A percentile compares a stretch with the other conserved stretches of the same genome.
Evolutionary conservation across 1,140 invertebrate species (phyloP).

Genomic region (Cylas formicarius): DNA sequence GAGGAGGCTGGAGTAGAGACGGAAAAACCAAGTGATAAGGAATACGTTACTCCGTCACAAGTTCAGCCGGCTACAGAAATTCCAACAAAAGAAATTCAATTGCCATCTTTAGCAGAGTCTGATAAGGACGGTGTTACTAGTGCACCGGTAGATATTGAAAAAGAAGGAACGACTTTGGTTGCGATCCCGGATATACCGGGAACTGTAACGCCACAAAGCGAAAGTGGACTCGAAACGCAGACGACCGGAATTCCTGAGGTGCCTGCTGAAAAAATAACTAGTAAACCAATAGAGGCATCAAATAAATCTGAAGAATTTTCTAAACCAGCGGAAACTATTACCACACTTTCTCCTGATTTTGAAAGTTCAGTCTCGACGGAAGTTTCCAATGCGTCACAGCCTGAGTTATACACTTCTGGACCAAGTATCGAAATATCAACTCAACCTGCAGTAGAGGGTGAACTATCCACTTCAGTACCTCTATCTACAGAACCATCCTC

Average conservation of each 20-base stretch:
- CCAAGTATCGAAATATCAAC: slow-evolving; percentile 20
- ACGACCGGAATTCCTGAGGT: no score
- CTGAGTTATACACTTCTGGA: slow-evolving; percentile 24
- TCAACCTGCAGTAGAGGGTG: slow-evolving; percentile 20
- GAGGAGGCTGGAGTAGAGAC: background rate
- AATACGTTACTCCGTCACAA: slow-evolving; percentile 1
- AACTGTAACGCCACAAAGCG: no score
- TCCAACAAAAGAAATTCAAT: slow-evolving; percentile 9
- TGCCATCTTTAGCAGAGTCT: background rate
- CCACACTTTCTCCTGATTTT: no score
- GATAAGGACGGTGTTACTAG: background rate
- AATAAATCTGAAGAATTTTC: background rate
- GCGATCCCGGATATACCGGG: no score
- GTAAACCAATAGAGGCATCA: slow-evolving; percentile 2
- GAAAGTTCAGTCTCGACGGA: no score
- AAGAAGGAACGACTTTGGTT: no score
- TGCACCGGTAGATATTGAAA: no score
- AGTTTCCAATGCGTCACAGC: slow-evolving; percentile 10
- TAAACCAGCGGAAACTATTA: background rate
- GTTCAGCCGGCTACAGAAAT: slow-evolving; percentile 3
- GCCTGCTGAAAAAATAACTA: no score
- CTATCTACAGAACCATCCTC: slow-evolving; percentile 10
- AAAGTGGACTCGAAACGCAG: no score
- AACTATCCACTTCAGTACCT: slow-evolving; percentile 30
- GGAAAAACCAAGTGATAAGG: background rate